These are phyloP conservation scores for Sarcophaga peregrina DNA, from an alignment of 1,140 invertebrate genomes.

Conservation along the genomic window DNA sequence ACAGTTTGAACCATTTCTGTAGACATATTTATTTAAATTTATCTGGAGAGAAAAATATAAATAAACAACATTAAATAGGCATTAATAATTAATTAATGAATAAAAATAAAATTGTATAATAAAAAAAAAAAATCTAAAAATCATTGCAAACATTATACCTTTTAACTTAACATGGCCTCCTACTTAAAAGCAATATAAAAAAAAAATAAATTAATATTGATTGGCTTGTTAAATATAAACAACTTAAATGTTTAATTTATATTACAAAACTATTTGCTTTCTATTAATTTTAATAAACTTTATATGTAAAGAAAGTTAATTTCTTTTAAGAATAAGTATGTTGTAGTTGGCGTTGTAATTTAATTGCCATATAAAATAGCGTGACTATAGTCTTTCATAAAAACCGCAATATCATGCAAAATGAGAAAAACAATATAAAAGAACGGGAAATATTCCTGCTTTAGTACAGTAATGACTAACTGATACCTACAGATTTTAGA, in stretches of 20 bases:
- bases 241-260: too few relatives aligned
- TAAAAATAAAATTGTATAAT: background rate
- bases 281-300: too few relatives aligned
- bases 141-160: too few relatives aligned
- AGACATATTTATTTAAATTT: background rate
- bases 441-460: too few relatives aligned
- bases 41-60: background rate
- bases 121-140: background rate
- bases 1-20: conserved; percentile 46
- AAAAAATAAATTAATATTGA: too few relatives aligned
- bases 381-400: background rate
- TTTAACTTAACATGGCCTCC: too few relatives aligned
- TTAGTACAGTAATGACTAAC: background rate
- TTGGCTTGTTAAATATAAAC: too few relatives aligned
- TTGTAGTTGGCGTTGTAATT: background rate
- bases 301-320: background rate
- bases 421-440: too few relatives aligned
- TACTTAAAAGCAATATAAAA: too few relatives aligned
- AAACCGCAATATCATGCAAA: background rate
- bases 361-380: background rate
- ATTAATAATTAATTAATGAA: background rate
- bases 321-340: background rate
- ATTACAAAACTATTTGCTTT: too few relatives aligned
- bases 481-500: background rate
- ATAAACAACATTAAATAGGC: background rate